A percentile compares a stretch with the other conserved stretches of the same genome.
These are phyloP conservation scores for Amia ocellicauda DNA, from an alignment of 2,113 vertebrate genomes.

Conservation along the genomic window DNA sequence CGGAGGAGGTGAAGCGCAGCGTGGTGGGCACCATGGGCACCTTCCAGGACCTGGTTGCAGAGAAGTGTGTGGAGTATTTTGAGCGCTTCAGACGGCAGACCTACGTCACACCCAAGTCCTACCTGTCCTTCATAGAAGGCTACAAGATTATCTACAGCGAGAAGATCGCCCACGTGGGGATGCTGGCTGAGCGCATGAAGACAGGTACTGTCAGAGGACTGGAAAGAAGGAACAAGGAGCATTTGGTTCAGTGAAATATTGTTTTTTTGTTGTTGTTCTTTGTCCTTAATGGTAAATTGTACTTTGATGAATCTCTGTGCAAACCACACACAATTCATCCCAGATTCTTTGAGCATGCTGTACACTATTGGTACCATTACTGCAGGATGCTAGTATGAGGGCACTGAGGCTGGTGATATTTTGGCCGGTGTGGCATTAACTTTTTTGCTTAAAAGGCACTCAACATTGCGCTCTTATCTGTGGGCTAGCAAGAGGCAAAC, in stretches of 20 bases:
- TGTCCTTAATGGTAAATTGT: background rate
- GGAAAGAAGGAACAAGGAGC: background rate
- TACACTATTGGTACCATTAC: constrained; percentile 6
- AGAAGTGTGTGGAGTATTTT: constrained; percentile 74
- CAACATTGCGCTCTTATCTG: too few relatives aligned
- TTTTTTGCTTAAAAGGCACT: too few relatives aligned
- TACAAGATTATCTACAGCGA: constrained; percentile 73
- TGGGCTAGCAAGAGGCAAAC: too few relatives aligned
- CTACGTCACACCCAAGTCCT: constrained; percentile 80
- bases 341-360: fast-evolving
- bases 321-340: background rate
- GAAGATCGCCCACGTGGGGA: constrained; percentile 61
- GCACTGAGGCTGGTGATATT: too few relatives aligned
- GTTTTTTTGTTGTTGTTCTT: background rate
- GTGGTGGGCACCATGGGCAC: constrained; percentile 73
- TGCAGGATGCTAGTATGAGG: too few relatives aligned
- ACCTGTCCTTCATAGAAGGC: constrained; percentile 75
- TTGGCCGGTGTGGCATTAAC: too few relatives aligned
- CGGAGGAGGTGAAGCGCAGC: constrained; percentile 67
- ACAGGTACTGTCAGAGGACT: constrained; percentile 54
- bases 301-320: too few relatives aligned
- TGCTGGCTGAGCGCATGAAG: constrained; percentile 69
- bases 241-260: too few relatives aligned
- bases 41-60: constrained; percentile 77
- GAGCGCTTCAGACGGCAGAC: constrained; percentile 72